Percentiles rank a stretch among this genome's conserved stretches.
These are phyloP conservation scores for Phalacrocorax pelagicus DNA, from an alignment of 2,113 vertebrate genomes.

Conservation along the genomic window DNA sequence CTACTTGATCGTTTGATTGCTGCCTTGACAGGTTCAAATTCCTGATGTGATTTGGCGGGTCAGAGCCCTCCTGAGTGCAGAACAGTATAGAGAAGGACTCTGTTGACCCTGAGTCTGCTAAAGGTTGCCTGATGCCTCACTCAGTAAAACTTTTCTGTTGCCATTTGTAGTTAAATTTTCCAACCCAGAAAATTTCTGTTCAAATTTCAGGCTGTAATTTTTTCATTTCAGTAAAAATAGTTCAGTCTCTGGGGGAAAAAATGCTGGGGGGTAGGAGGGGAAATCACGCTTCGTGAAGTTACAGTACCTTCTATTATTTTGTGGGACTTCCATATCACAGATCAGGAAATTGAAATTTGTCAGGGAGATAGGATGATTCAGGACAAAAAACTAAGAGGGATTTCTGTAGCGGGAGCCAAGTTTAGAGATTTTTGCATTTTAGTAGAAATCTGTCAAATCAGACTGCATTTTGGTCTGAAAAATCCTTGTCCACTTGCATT, in stretches of 20 bases:
- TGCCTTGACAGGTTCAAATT: neutral
- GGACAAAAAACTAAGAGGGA: neutral
- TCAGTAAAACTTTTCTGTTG: neutral
- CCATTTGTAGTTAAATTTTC: neutral
- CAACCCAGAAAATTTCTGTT: neutral
- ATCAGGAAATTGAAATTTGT: neutral
- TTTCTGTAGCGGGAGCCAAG: neutral
- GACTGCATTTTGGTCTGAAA: neutral
- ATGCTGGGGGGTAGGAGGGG: rapidly evolving
- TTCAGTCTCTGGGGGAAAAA: neutral
- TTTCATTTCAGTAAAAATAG: neutral
- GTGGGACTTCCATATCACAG: neutral
- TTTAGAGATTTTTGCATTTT: neutral
- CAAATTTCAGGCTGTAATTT: neutral
- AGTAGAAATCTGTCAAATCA: neutral
- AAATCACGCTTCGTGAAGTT: neutral
- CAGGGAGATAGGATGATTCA: neutral
- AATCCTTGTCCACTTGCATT: rapidly evolving
- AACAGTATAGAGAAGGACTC: neutral
- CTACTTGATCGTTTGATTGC: neutral
- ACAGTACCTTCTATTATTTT: neutral
- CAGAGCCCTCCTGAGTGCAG: neutral
- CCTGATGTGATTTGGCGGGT: neutral
- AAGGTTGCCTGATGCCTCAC: neutral
- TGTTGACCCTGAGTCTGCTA: neutral